A percentile compares a stretch with the other conserved stretches of the same genome.
phyloP scores from a whole-genome alignment of 2,797 vertebrate species.

The Scomberomorus guttatus region DNA sequence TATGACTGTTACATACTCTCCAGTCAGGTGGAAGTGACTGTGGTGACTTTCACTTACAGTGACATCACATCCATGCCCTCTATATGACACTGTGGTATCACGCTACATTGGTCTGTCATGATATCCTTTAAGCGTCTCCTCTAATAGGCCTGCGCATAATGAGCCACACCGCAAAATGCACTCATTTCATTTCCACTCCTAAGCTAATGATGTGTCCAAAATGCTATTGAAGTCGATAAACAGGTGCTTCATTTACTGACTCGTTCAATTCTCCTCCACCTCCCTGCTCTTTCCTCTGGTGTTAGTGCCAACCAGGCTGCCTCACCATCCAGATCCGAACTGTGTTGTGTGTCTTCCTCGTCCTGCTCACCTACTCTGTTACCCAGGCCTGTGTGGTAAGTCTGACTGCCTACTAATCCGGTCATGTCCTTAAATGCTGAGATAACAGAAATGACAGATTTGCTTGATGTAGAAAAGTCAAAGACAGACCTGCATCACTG shows the following conservation, averaged over 20 bases:
- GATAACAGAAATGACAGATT: not conserved
- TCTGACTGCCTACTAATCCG: constrained; percentile 19
- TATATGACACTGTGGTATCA: constrained; percentile 23
- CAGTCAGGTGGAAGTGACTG: not conserved
- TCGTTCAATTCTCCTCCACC: constrained; percentile 4
- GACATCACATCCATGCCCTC: not conserved
- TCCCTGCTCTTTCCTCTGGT: constrained; percentile 13
- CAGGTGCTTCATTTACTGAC: constrained; percentile 56
- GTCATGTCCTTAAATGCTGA: too few relatives aligned
- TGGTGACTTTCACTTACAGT: not conserved
- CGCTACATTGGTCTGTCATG: constrained; percentile 54
- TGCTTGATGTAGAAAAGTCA: not conserved
- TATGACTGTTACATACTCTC: too few relatives aligned
- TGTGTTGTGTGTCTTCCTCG: constrained; percentile 92
- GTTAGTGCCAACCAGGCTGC: constrained; percentile 96
- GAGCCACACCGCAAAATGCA: constrained; percentile 46
- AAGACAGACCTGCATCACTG: not conserved
- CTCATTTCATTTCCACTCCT: constrained; percentile 47
- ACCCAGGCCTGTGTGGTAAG: constrained; percentile 98
- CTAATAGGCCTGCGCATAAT: constrained; percentile 54
- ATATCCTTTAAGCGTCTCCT: constrained; percentile 40
- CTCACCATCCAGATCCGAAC: constrained; percentile 98
- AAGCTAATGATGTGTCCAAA: constrained; percentile 63
- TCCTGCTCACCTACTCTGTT: constrained; percentile 93
- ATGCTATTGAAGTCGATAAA: constrained; percentile 61